Evolutionary conservation across 1,140 invertebrate genomes (phyloP).

Genomic region (Drosophila leontia): DNA sequence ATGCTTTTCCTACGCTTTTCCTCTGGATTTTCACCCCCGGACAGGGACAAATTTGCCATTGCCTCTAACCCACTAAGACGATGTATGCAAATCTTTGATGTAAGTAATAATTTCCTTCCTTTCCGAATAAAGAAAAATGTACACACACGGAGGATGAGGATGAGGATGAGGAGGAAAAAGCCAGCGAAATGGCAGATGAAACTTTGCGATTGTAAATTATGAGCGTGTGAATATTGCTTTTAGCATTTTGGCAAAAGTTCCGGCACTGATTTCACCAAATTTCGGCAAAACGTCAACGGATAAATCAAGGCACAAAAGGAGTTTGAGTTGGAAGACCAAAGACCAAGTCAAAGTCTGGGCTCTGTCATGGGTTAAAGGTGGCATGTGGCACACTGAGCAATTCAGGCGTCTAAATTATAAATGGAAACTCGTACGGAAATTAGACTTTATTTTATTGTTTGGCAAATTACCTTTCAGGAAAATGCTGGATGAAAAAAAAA

Average conservation of each 20-base stretch:
- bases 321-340: neutral
- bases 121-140: constrained; percentile 14
- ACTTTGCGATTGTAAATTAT: constrained; percentile 78
- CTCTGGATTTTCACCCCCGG: neutral
- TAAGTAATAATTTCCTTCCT: constrained; percentile 82
- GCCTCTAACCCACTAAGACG: constrained; percentile 57
- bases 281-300: constrained; percentile 47
- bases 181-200: constrained; percentile 48
- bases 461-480: neutral
- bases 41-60: constrained; percentile 45
- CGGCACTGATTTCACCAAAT: constrained; percentile 63
- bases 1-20: constrained; percentile 25
- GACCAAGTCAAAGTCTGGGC: neutral
- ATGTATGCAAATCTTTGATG: constrained; percentile 81
- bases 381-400: neutral
- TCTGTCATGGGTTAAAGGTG: constrained; percentile 14
- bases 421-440: neutral
- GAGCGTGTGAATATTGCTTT: constrained; percentile 74
- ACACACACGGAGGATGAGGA: constrained; percentile 1
- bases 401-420: constrained; percentile 17
- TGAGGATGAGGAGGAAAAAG: neutral
- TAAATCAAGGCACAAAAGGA: constrained; percentile 31
- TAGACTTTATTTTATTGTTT: constrained; percentile 9
- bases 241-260: constrained; percentile 60
- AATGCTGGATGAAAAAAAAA: neutral